These are phyloP conservation scores for Centropus bengalensis DNA, from an alignment of 2,113 vertebrate species.

Conservation along the genomic window DNA sequence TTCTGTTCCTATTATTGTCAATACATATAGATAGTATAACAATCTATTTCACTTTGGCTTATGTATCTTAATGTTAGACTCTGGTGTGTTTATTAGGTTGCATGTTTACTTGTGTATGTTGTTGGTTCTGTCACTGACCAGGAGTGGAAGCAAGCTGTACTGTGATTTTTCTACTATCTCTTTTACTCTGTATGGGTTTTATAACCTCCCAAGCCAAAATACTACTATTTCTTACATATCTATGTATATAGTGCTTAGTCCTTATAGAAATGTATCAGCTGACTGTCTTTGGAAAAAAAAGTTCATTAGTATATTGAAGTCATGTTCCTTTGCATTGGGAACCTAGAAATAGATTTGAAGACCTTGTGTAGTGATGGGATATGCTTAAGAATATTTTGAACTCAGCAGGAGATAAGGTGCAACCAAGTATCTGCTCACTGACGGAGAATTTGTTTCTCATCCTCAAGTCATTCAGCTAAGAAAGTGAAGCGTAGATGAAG, in stretches of 20 bases:
- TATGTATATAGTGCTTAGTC: neutral
- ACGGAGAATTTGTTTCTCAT: neutral
- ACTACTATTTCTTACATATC: neutral
- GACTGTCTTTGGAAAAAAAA: neutral
- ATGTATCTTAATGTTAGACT: neutral
- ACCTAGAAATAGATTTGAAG: neutral
- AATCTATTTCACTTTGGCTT: neutral
- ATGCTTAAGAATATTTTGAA: neutral
- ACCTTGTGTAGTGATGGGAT: neutral
- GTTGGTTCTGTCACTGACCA: neutral
- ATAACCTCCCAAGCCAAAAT: neutral
- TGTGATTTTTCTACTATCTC: neutral
- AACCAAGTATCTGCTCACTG: neutral
- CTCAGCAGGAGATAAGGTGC: neutral
- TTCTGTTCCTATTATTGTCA: neutral
- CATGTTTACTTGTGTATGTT: rapidly evolving
- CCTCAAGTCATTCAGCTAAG: neutral
- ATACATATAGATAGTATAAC: neutral
- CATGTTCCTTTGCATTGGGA: neutral
- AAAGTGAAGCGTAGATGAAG: neutral
- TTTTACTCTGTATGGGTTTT: neutral
- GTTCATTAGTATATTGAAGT: neutral
- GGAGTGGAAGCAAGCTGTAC: neutral
- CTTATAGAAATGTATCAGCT: neutral
- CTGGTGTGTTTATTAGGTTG: neutral